Evolutionary conservation across 2,797 vertebrate species (phyloP), one percentile per base, ranked within the genome.

Genomic region (Ispidina lecontei): DNA sequence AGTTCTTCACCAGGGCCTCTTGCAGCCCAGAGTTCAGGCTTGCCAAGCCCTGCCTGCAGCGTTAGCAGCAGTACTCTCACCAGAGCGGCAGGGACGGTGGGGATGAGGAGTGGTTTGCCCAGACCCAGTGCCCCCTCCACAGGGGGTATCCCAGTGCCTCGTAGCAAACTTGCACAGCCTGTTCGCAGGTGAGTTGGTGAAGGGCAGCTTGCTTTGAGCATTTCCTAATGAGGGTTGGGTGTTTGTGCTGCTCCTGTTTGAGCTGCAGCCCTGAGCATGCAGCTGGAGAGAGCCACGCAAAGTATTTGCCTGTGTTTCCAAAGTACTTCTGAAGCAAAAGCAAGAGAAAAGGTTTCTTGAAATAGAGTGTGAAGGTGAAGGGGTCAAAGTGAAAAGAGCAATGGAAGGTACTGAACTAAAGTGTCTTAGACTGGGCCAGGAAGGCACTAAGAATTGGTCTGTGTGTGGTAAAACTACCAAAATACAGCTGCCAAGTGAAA

Each of bases 111-210:
- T 58, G 98, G 98, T 94, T 98, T 99, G 95, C 99, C 99, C 70
- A 98, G 99, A 95, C 99, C 99, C 88, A 99, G 98, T 82, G 97
- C 98, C 84, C 95, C 98, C 78, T 96, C 98, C 37, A 87, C 98
- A 1, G 98, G 98, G 91, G 98, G 98, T 62, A 98, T 99, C 96
- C 98, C 99, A 95, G 98, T 99, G 98, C 99, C 99, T 96, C 99
- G 99, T 79, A 99, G 99, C 98, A 99, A 99, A 96, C 98, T 99
- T 98, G 99, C 98, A 95, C 99, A 99, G 87, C 99, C 99, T 86
- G 98, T 99, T 88, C 99, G 99, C 97, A 99, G 99, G 99, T 99
- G 97, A 95, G 97, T 93, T 54, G 25, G 35, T 60, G 68, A 35
- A 10, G 15, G 17, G 44, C 14, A 23, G 29, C 43, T 77, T 17